phyloP scores from a whole-genome alignment of 2,797 vertebrate genomes.

The Hippoglossus hippoglossus region DNA sequence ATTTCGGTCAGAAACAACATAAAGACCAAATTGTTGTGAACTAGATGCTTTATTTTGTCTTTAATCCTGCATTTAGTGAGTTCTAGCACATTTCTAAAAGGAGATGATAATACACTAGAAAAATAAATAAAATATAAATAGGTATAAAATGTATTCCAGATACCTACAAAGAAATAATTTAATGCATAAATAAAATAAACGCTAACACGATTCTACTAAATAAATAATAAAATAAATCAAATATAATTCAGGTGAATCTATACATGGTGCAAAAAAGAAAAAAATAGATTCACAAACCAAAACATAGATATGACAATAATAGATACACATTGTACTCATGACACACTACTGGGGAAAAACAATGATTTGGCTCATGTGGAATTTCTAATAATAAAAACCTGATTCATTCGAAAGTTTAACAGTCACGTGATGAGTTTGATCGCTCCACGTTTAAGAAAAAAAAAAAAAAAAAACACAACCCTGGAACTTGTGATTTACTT shows the following conservation, averaged over 20 bases:
- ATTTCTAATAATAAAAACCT: slow-evolving; percentile 36
- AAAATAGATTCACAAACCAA: not conserved
- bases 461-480: not conserved
- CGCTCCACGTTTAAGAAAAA: not conserved
- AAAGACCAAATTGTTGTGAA: slow-evolving; percentile 20
- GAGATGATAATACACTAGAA: slow-evolving; percentile 33
- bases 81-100: slow-evolving; percentile 54
- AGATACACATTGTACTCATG: slow-evolving; percentile 1
- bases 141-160: slow-evolving; percentile 66
- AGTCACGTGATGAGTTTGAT: slow-evolving; percentile 21
- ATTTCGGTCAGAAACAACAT: slow-evolving; percentile 19
- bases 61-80: slow-evolving; percentile 49
- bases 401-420: slow-evolving; percentile 22
- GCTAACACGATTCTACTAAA: slow-evolving; percentile 51
- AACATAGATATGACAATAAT: slow-evolving; percentile 23
- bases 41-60: slow-evolving; percentile 77
- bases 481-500: slow-evolving; percentile 38
- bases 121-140: slow-evolving; percentile 73
- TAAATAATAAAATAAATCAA: slow-evolving; percentile 60
- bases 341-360: slow-evolving; percentile 31
- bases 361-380: slow-evolving; percentile 12
- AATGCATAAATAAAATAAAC: slow-evolving; percentile 67
- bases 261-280: slow-evolving; percentile 29
- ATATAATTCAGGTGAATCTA: slow-evolving; percentile 19
- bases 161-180: slow-evolving; percentile 71